Evolutionary conservation across 2,888 invertebrate genomes (phyloP), one percentile per base, ranked within the genome.

Genomic region (Teinopalpus imperialis): DNA sequence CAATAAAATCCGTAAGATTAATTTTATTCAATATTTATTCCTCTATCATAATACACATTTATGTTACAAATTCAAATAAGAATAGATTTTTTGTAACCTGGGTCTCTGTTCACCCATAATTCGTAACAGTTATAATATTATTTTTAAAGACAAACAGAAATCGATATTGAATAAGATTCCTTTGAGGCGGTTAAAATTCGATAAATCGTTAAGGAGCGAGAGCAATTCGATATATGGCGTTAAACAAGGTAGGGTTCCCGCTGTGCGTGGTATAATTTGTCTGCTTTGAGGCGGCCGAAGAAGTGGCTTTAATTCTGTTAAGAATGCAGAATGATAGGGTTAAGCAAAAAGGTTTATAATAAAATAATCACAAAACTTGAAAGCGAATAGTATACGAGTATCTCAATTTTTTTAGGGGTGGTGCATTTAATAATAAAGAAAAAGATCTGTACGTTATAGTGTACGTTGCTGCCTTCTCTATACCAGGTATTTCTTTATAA

Each of bases 211-310:
- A 62, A 65, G 58, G 69, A 68, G 72, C 68, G 66, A 67, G 69
- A 74, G 68, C 66, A 73, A 74, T 72, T 72, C 71, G 67, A 72
- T 74, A 71, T 69, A 74, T 66, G 63, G 77, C 65, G 72, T 64
- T 70, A 73, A 74, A 66, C 65, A 60, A 63, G 63, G 54, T 57
- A 59, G 45, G 56, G 57, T 50, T 58, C 80, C 80, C 68, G 78
- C 79, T 79, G 80, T 51, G 80, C 61, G 59, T 57, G 57, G 73
- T 65, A 74, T 78, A 80, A 81, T 81, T 81, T 81, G 76, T 74
- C 68, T 70, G 60, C 56, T 60, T 56, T 41, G 56, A 53, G 55
- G 52, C 52, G 45, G 46, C 48, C 56, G 49, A 51, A 30, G 37
- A 48, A 47, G 53, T 48, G 51, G 48, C 48, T 41, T 48, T 52